Evolutionary conservation across 2,888 invertebrate species (phyloP).

Genomic region (Drosophila silvestris): DNA sequence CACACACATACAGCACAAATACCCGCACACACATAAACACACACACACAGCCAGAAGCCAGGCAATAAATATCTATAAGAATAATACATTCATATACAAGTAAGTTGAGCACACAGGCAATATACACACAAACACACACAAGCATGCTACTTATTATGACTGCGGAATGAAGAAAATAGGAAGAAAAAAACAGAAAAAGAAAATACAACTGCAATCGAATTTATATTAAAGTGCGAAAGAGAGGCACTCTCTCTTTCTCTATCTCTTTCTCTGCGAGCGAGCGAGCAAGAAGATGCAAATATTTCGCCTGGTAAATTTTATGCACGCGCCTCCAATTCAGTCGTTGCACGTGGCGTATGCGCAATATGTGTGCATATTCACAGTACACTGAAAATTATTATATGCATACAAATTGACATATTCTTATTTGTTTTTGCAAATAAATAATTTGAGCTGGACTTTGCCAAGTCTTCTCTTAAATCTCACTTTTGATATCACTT

Average conservation of each 20-base stretch:
- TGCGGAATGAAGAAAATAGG: conserved; percentile 18
- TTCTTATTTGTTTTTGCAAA: not conserved
- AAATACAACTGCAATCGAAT: conserved; percentile 56
- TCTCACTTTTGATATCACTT: too few species aligned
- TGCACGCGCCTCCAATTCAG: conserved; percentile 66
- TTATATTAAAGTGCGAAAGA: conserved; percentile 38
- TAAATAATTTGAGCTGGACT: not conserved
- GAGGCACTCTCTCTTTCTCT: not conserved
- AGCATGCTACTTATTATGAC: conserved; percentile 20
- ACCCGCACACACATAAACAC: conserved; percentile 16
- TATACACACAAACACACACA: not conserved
- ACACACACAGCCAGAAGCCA: conserved; percentile 32
- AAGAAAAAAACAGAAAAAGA: conserved; percentile 8
- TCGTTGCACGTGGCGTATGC: conserved; percentile 69
- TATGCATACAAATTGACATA: not conserved
- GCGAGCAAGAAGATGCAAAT: conserved; percentile 14
- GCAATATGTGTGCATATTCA: conserved; percentile 54
- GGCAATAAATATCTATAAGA: conserved; percentile 38
- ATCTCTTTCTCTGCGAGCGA: not conserved
- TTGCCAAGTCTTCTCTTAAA: too few species aligned
- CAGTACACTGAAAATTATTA: conserved; percentile 9
- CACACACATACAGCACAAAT: conserved; percentile 27
- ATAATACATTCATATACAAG: conserved; percentile 22
- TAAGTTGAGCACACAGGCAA: conserved; percentile 11
- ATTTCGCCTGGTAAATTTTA: conserved; percentile 46